A percentile compares a stretch with the other conserved stretches of the same genome.
phyloP scores from a whole-genome alignment of 2,888 invertebrate species.

The Melieria crassipennis region DNA sequence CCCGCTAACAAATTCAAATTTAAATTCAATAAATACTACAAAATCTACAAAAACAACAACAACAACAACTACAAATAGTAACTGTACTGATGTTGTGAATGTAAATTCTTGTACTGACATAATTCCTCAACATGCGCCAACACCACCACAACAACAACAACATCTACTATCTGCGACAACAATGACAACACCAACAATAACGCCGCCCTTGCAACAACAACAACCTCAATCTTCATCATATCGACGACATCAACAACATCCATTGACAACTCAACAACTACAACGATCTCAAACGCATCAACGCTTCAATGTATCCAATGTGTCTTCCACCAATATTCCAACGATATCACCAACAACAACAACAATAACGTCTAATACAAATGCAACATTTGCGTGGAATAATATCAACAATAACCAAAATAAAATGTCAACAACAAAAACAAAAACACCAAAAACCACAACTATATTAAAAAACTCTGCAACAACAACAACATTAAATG shows the following conservation, averaged over 20 bases:
- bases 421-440: conserved; percentile 9
- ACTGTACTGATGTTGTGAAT: conserved; percentile 66
- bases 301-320: conserved; percentile 12
- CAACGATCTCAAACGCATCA: conserved; percentile 38
- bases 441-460: conserved; percentile 3
- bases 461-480: background rate
- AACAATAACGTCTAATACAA: conserved; percentile 7
- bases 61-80: conserved; percentile 64
- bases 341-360: conserved; percentile 31
- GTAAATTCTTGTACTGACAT: conserved; percentile 66
- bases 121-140: conserved; percentile 57
- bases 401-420: conserved; percentile 3
- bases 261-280: conserved; percentile 22
- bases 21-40: conserved; percentile 65
- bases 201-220: conserved; percentile 34
- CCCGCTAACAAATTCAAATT: conserved; percentile 62
- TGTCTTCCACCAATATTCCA: conserved; percentile 14
- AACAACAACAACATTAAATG: conserved; percentile 2
- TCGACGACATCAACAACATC: conserved; percentile 15
- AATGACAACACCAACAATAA: conserved; percentile 43
- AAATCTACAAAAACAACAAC: conserved; percentile 65
- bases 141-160: conserved; percentile 34
- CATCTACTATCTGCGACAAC: background rate
- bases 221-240: conserved; percentile 21
- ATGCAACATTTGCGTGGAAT: background rate